Evolutionary conservation across 2,888 invertebrate species (phyloP).

Genomic region (Aplocera efformata): DNA sequence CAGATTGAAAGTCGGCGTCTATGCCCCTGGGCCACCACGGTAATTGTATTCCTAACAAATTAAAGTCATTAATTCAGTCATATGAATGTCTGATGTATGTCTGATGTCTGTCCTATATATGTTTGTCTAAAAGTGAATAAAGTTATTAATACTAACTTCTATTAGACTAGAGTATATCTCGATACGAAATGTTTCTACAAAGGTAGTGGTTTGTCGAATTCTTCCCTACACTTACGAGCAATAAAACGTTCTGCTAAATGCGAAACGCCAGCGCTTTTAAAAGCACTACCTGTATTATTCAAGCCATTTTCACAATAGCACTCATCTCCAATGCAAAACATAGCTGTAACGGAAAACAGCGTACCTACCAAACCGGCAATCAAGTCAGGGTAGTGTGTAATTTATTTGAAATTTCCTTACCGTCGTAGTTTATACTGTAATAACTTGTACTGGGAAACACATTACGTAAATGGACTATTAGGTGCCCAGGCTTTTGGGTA

Average conservation of each 20-base stretch:
- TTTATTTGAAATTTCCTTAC: constrained; percentile 34
- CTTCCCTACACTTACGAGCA: constrained; percentile 8
- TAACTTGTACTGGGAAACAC: constrained; percentile 28
- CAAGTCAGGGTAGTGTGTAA: constrained; percentile 25
- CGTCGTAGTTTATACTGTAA: constrained; percentile 9
- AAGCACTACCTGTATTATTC: constrained; percentile 13
- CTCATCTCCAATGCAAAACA: constrained; percentile 15
- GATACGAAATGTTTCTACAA: no score
- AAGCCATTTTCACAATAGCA: constrained; percentile 14
- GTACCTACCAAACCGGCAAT: constrained; percentile 15
- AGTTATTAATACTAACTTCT: no score
- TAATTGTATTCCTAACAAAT: no score
- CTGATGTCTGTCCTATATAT: no score
- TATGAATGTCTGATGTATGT: no score
- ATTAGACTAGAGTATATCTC: no score
- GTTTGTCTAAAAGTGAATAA: no score
- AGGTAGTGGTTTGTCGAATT: constrained; percentile 7
- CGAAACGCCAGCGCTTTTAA: constrained; percentile 4
- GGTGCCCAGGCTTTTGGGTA: constrained; percentile 14
- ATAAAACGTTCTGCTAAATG: constrained; percentile 15
- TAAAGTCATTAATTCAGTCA: no score
- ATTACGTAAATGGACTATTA: constrained; percentile 19
- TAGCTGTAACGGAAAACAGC: constrained; percentile 7
- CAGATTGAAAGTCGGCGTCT: no score
- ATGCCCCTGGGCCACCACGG: no score